Evolutionary conservation across 2,113 vertebrate genomes (phyloP), one percentile per base, ranked within the genome.

Genomic region (Perognathus longimembris): DNA sequence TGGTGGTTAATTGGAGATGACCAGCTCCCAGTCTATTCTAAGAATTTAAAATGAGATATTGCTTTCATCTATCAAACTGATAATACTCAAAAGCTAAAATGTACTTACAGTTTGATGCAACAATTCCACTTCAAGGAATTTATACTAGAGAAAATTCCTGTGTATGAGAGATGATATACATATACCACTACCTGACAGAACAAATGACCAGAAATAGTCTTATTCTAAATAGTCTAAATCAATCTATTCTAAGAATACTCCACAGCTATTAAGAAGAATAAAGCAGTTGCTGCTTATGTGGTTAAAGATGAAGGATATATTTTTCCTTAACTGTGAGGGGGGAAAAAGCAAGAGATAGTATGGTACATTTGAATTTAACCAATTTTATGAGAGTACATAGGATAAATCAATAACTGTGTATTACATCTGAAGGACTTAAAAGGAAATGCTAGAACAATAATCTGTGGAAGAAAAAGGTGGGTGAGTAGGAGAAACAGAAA

Each of bases 91-190:
- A 88, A 74, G 15, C 70, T 76, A 81, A 30, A 10, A 61, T 57
- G 6, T 45, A 15, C 1, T 28, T 0, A 71, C 1, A n/a, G 42
- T 75, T 9, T 71, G 67, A 90, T 10, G 28, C 61, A 75, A 70
- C 10, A 88, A 88, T 74, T 78, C 34, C 61, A 90, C 50, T 86
- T 89, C 28, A 81, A 84, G 26, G 32, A 85, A 84, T 70, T 54
- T 74, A 64, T n/a, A 69, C 24, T 75, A 54, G 24, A 94, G 42
- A 54, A 61, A 32, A 50, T 54, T 88, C 28, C 6, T 40, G 82
- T 59, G 28, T 22, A 40, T 66, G 34, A 69, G 32, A 85, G 83
- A 92, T 82, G 22, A 91, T 57, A 6, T 21, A 74, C n/a, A n/a
- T 45, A 57, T 1, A 70, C 28, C 26, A 74, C 50, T 64, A 71